Evolutionary conservation across 1,140 invertebrate genomes (phyloP).

Genomic region (Micrasema minimum): DNA sequence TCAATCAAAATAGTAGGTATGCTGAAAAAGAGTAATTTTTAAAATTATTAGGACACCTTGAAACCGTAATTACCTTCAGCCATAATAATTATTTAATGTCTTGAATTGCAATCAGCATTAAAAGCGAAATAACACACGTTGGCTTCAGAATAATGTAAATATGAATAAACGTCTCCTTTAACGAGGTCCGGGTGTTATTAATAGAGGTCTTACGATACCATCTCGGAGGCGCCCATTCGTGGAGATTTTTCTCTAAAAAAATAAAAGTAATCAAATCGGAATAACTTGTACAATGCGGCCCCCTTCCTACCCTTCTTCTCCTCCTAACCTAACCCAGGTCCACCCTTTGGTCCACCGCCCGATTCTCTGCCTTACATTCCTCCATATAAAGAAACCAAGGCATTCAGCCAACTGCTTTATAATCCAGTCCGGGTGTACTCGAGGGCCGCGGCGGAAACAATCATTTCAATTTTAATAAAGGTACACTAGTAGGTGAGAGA

Average conservation of each 20-base stretch:
- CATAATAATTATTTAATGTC: no score
- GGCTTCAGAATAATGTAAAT: neutral
- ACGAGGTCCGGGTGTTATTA: constrained; percentile 29
- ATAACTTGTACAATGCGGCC: constrained; percentile 39
- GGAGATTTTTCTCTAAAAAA: constrained; percentile 36
- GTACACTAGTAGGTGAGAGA: no score
- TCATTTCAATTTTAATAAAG: no score
- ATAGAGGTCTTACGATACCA: constrained; percentile 34
- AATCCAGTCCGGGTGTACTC: constrained; percentile 1
- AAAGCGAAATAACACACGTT: no score
- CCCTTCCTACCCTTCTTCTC: constrained; percentile 1
- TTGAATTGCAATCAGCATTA: no score
- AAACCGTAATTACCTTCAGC: no score
- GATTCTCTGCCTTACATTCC: constrained; percentile 34
- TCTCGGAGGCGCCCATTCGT: constrained; percentile 36
- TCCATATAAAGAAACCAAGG: constrained; percentile 41
- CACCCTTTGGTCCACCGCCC: constrained; percentile 14
- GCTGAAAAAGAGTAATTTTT: no score
- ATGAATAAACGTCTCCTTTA: constrained; percentile 37
- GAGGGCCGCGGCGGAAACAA: constrained; percentile 3
- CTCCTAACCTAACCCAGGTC: neutral
- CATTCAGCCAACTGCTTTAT: constrained; percentile 38
- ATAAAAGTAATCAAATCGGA: constrained; percentile 39
- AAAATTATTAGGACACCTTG: no score
- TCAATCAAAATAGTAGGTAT: no score